Conservation (phyloP, 1,140 invertebrate genomes). For the Hyphantria cunea region DNA sequence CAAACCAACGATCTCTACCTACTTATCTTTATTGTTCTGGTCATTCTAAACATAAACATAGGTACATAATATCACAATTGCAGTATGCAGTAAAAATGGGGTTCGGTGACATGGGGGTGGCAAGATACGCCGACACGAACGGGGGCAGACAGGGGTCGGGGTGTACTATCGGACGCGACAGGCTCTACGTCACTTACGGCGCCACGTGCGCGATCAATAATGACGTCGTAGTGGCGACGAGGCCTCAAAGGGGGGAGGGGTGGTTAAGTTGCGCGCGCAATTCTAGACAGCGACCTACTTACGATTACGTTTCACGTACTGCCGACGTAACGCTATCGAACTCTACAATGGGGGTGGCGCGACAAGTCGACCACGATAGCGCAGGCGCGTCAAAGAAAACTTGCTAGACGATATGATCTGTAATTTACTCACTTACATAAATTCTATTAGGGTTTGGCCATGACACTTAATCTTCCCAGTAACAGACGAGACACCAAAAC, state of each 20-base stretch:
- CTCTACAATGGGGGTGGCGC: conserved; percentile 35
- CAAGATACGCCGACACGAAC: conserved; percentile 14
- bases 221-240: conserved; percentile 62
- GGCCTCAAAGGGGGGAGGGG: conserved; percentile 25
- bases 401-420: conserved; percentile 19
- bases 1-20: too few species aligned
- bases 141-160: conserved; percentile 44
- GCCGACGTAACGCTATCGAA: conserved; percentile 76
- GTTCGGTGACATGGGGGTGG: conserved; percentile 9
- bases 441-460: conserved; percentile 4
- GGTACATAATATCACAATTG: conserved; percentile 30
- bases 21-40: conserved; percentile 2
- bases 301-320: conserved; percentile 75
- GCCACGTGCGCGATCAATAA: conserved; percentile 78
- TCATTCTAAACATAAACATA: conserved; percentile 7
- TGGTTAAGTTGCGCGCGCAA: conserved; percentile 63
- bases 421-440: conserved; percentile 12
- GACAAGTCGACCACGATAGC: conserved; percentile 18
- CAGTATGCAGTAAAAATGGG: conserved; percentile 34
- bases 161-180: conserved; percentile 67
- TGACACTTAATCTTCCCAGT: conserved; percentile 8
- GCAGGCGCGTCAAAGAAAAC: conserved; percentile 18
- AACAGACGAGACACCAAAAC: not conserved
- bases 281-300: conserved; percentile 68
- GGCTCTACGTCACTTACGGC: conserved; percentile 75